Evolutionary conservation across 1,140 invertebrate genomes (phyloP), one percentile per base, ranked within the genome.

Genomic region (Trigoniulus corallinus): DNA sequence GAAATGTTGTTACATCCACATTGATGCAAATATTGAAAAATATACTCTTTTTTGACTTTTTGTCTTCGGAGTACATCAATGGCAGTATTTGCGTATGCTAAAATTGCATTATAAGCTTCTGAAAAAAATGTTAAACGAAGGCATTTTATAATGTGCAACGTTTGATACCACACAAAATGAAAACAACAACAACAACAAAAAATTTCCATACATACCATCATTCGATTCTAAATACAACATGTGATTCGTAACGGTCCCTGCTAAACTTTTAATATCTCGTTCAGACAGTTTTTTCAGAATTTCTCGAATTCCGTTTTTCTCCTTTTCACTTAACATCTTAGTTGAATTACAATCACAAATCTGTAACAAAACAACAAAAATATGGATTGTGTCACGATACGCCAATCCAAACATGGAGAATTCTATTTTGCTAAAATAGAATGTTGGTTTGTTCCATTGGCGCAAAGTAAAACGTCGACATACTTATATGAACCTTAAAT

Each of bases 1-100:
- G 24, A 10, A 7, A 44, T 20, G 21, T 18, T 44, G 7, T 44
- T 4, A n/a, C n/a, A n/a, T 21, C 42, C 42, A 7, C 7, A 7
- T 18, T 44, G 7, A 44, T 44, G 18, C 24, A 44, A 44, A 20
- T 44, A 44, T 44, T 44, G 18, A 20, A 44, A 44, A 10, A 44
- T 44, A 44, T 7, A 44, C 24, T 44, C 42, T 44, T 44, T 44
- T 20, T 44, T 44, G 4, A 44, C 12, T 44, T 44, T 44, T 20
- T 44, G 7, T 44, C 42, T 20, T 24, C 21, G 7, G 7, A 44
- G 18, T 20, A 44, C 18, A 18, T 44, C 42, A 21, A 20, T 20
- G 12, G 42, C 4, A 18, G 7, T 18, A 44, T 4, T 7, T 21
- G 42, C 42, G 24, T 44, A 44, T 12, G 12, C 18, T 10, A 44